Conservation (phyloP, 2,888 invertebrate genomes). For the Ennomos fuscantarius region DNA sequence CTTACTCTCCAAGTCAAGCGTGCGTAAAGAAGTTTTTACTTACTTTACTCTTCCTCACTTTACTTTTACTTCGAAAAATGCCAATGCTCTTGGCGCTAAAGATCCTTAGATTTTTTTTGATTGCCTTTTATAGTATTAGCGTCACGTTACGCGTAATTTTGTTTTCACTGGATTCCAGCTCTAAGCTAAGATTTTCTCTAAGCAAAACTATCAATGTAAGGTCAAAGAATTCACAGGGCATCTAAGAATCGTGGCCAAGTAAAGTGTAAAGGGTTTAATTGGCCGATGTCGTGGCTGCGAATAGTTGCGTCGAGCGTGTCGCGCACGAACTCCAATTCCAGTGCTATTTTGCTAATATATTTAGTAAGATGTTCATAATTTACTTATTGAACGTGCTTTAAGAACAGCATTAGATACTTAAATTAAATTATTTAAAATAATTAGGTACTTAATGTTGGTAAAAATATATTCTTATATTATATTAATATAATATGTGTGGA, state of each 20-base stretch:
- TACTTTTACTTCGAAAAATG: too few species aligned
- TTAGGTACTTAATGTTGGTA: too few species aligned
- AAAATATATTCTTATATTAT: too few species aligned
- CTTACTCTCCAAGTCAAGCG: too few species aligned
- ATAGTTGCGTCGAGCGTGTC: conserved; percentile 47
- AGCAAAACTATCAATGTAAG: conserved; percentile 10
- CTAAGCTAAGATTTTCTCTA: conserved; percentile 1
- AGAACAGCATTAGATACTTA: neutral
- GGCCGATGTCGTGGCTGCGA: conserved; percentile 57
- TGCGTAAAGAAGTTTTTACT: too few species aligned
- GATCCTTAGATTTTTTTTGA: too few species aligned
- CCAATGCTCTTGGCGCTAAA: too few species aligned
- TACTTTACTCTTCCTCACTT: too few species aligned
- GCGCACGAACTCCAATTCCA: conserved; percentile 51
- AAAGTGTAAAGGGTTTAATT: conserved; percentile 60
- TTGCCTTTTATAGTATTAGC: too few species aligned
- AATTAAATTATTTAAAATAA: too few species aligned
- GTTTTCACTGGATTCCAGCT: neutral
- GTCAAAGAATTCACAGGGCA: conserved; percentile 17
- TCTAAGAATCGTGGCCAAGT: conserved; percentile 41
- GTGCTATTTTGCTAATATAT: conserved; percentile 31
- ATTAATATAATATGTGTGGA: too few species aligned
- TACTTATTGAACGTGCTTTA: conserved; percentile 10
- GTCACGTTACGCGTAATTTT: too few species aligned
- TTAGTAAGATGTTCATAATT: conserved; percentile 9